phyloP scores from a whole-genome alignment of 1,140 invertebrate species.

The Penaeus vannamei region DNA sequence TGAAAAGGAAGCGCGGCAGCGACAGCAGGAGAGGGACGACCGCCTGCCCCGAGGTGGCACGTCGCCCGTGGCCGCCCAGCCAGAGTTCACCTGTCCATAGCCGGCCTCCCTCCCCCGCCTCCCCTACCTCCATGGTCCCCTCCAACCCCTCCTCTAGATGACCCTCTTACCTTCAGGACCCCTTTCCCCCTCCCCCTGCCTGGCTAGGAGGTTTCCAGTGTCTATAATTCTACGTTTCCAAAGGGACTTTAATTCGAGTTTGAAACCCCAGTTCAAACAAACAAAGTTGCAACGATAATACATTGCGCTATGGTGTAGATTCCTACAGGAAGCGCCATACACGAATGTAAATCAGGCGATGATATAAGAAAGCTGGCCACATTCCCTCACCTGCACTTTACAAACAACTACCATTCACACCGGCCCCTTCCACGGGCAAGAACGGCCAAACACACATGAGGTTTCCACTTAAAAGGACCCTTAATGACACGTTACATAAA shows the following conservation, averaged over 20 bases:
- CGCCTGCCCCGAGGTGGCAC: constrained; percentile 31
- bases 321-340: constrained; percentile 10
- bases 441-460: constrained; percentile 4
- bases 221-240: too few relatives aligned
- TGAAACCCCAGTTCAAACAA: too few relatives aligned
- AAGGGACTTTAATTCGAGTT: too few relatives aligned
- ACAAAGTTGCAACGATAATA: constrained; percentile 24
- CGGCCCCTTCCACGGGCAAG: neutral
- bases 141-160: constrained; percentile 20
- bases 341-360: constrained; percentile 42
- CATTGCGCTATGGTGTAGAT: constrained; percentile 16
- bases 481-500: neutral
- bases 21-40: neutral
- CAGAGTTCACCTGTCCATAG: neutral
- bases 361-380: constrained; percentile 39
- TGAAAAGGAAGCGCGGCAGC: too few relatives aligned
- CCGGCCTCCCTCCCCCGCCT: neutral
- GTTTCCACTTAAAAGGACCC: neutral
- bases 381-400: constrained; percentile 46
- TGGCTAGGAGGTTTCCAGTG: too few relatives aligned
- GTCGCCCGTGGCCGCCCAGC: neutral
- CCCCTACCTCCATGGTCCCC: neutral
- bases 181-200: neutral
- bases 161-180: neutral
- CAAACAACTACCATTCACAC: constrained; percentile 61